phyloP scores from a whole-genome alignment of 1,140 invertebrate species.

The Vollenhovia emeryi region DNA sequence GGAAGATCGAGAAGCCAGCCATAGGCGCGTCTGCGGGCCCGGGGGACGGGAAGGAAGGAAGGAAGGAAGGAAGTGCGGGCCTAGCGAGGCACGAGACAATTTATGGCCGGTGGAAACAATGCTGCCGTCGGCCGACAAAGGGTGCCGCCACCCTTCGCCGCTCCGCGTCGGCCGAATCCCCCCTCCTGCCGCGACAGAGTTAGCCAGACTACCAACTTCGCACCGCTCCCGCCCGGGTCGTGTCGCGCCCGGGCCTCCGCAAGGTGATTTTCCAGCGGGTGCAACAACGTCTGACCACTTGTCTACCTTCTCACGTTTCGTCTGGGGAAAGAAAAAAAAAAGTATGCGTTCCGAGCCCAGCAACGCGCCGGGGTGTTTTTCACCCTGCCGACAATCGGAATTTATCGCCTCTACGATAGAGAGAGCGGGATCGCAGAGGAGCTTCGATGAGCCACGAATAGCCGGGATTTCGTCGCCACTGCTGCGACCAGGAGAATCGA shows the following conservation, averaged over 20 bases:
- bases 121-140: slow-evolving; percentile 72
- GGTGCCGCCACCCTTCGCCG: slow-evolving; percentile 51
- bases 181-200: slow-evolving; percentile 66
- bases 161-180: slow-evolving; percentile 7
- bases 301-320: slow-evolving; percentile 55
- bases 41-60: slow-evolving; percentile 60
- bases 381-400: slow-evolving; percentile 32
- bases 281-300: slow-evolving; percentile 55
- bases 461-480: not conserved
- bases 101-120: slow-evolving; percentile 78
- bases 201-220: slow-evolving; percentile 69
- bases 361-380: slow-evolving; percentile 9
- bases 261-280: slow-evolving; percentile 51
- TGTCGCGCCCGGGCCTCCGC: slow-evolving; percentile 26
- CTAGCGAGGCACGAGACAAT: slow-evolving; percentile 76
- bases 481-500: not conserved
- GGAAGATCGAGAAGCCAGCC: slow-evolving; percentile 57
- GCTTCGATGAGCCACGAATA: slow-evolving; percentile 31
- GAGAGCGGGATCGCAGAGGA: slow-evolving; percentile 3
- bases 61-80: slow-evolving; percentile 72
- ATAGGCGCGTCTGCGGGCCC: slow-evolving; percentile 23
- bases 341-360: not conserved
- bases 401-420: slow-evolving; percentile 45
- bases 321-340: slow-evolving; percentile 19
- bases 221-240: slow-evolving; percentile 22